Conservation (phyloP, 2,113 vertebrate species). For the Pristiophorus japonicus region DNA sequence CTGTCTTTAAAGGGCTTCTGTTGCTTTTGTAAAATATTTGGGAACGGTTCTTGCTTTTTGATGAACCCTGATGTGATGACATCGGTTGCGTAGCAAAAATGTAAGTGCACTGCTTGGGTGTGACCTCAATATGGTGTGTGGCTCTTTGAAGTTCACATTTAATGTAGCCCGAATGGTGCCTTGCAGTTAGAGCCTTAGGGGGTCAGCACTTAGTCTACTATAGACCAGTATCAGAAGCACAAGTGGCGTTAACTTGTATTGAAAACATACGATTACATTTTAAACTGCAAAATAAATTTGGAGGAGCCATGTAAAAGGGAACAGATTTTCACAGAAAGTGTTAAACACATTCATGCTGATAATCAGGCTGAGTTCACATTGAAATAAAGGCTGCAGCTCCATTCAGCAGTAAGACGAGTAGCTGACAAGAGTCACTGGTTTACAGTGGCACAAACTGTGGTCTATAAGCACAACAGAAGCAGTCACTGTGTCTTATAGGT, state of each 20-base stretch:
- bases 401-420: background rate
- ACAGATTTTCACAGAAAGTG: background rate
- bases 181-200: too few relatives aligned
- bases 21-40: background rate
- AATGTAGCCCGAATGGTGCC: background rate
- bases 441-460: background rate
- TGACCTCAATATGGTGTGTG: background rate
- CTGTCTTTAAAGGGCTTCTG: too few relatives aligned
- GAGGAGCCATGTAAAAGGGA: background rate
- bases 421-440: background rate
- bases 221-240: background rate
- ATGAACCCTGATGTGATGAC: background rate
- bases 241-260: background rate
- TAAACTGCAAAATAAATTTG: background rate
- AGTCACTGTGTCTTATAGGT: background rate
- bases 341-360: background rate
- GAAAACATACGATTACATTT: background rate
- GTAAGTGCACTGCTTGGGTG: background rate
- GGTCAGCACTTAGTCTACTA: background rate
- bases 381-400: background rate
- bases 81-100: background rate
- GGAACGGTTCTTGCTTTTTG: background rate
- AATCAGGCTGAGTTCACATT: background rate
- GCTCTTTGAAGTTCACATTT: background rate
- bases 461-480: constrained; percentile 7